These are phyloP conservation scores for Cyanoderma ruficeps DNA, from an alignment of 2,113 vertebrate genomes.

Conservation along the genomic window DNA sequence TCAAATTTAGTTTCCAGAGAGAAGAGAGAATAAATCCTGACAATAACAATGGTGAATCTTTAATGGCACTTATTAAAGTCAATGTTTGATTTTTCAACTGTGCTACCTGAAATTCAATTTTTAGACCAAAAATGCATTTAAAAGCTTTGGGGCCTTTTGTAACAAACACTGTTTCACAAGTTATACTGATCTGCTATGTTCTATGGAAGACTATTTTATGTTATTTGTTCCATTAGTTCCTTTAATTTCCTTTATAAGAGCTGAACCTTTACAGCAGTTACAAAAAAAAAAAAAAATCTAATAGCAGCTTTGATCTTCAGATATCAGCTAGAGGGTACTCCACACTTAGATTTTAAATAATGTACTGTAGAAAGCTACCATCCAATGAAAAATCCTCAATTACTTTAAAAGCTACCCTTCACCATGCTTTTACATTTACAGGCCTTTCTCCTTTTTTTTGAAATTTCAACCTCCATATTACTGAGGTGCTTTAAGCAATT, in stretches of 20 bases:
- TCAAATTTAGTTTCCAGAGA: slow-evolving; percentile 55
- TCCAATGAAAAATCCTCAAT: slow-evolving; percentile 68
- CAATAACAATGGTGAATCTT: slow-evolving; percentile 69
- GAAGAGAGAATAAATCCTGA: slow-evolving; percentile 55
- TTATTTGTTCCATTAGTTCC: slow-evolving; percentile 63
- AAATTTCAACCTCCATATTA: slow-evolving; percentile 48
- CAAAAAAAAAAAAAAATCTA: slow-evolving; percentile 38
- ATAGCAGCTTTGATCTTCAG: slow-evolving; percentile 62
- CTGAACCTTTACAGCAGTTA: slow-evolving; percentile 32
- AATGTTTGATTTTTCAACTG: slow-evolving; percentile 61
- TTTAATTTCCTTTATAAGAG: slow-evolving; percentile 67
- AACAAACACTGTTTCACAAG: slow-evolving; percentile 50
- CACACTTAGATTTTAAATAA: slow-evolving; percentile 60
- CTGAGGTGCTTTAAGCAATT: slow-evolving; percentile 63
- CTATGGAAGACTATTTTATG: slow-evolving; percentile 41
- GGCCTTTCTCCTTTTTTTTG: slow-evolving; percentile 23
- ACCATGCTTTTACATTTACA: slow-evolving; percentile 58
- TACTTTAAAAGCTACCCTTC: slow-evolving; percentile 69
- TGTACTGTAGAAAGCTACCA: slow-evolving; percentile 36
- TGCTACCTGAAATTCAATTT: slow-evolving; percentile 63
- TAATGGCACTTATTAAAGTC: slow-evolving; percentile 71
- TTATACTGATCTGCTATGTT: background rate
- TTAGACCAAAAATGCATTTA: slow-evolving; percentile 56
- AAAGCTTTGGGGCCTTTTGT: slow-evolving; percentile 61
- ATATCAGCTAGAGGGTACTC: slow-evolving; percentile 59